phyloP scores from a whole-genome alignment of 2,797 vertebrate genomes.

The Tragelaphus eurycerus region DNA sequence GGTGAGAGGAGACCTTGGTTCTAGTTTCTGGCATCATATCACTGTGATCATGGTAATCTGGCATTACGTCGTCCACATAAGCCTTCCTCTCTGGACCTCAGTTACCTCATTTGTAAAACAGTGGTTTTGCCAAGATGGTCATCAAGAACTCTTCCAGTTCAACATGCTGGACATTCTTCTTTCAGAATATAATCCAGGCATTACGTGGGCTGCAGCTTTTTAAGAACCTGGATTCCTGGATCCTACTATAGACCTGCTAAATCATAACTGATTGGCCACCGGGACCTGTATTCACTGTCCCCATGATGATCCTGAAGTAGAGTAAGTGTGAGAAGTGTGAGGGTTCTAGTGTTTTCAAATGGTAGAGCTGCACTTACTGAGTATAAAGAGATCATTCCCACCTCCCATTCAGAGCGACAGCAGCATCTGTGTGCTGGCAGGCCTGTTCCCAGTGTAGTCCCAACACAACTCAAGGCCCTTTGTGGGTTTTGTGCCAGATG shows the following conservation, averaged over 20 bases:
- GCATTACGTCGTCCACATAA: not conserved
- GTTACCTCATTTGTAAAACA: not conserved
- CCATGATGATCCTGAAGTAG: not conserved
- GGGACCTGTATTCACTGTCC: not conserved
- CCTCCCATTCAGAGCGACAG: not conserved
- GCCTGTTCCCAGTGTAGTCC: not conserved
- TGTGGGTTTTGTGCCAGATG: not conserved
- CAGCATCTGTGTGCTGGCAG: not conserved
- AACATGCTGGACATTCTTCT: not conserved
- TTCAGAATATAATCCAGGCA: not conserved
- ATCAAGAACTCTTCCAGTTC: not conserved
- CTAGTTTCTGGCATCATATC: not conserved
- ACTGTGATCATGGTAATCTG: not conserved
- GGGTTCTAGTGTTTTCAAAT: not conserved
- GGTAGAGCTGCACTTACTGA: not conserved
- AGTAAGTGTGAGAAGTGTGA: not conserved
- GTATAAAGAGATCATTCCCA: not conserved
- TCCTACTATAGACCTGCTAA: not conserved
- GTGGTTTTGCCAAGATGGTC: not conserved
- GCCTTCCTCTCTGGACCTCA: not conserved
- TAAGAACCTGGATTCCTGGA: slow-evolving; percentile 1
- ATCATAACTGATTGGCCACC: not conserved
- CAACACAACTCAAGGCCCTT: not conserved
- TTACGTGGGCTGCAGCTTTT: not conserved
- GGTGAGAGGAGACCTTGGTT: not conserved